Evolutionary conservation across 2,797 vertebrate species (phyloP).

Genomic region (Cryptoprocta ferox): DNA sequence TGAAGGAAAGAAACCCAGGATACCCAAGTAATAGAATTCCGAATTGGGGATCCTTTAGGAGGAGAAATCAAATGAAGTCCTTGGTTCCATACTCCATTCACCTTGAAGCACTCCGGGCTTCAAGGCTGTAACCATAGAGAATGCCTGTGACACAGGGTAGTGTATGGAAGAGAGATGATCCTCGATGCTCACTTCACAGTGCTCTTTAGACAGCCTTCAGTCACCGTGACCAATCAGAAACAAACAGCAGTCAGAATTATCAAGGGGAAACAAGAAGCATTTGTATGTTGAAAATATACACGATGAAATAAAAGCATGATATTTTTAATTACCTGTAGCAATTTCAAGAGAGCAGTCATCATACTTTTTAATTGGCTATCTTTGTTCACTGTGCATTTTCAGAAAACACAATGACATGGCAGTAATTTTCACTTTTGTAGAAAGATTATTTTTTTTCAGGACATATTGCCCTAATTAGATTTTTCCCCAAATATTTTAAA

Average conservation of each 20-base stretch:
- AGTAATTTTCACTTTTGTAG: conserved; percentile 58
- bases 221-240: not conserved
- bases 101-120: not conserved
- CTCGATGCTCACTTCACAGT: not conserved
- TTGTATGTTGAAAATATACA: conserved; percentile 26
- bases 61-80: not conserved
- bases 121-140: not conserved
- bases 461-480: conserved; percentile 61
- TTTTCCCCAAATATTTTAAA: conserved; percentile 24
- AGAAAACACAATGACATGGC: not conserved
- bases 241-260: not conserved
- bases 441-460: conserved; percentile 60
- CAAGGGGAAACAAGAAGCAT: not conserved
- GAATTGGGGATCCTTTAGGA: not conserved
- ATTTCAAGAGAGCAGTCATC: conserved; percentile 42
- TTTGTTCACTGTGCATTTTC: conserved; percentile 38
- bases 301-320: not conserved
- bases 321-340: conserved; percentile 57
- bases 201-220: not conserved
- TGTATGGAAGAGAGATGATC: not conserved
- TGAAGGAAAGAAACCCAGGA: not conserved
- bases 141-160: not conserved
- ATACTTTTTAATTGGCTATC: conserved; percentile 27
- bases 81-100: not conserved
- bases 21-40: not conserved